Evolutionary conservation across 1,140 invertebrate species (phyloP).

Genomic region (Atta colombica): DNA sequence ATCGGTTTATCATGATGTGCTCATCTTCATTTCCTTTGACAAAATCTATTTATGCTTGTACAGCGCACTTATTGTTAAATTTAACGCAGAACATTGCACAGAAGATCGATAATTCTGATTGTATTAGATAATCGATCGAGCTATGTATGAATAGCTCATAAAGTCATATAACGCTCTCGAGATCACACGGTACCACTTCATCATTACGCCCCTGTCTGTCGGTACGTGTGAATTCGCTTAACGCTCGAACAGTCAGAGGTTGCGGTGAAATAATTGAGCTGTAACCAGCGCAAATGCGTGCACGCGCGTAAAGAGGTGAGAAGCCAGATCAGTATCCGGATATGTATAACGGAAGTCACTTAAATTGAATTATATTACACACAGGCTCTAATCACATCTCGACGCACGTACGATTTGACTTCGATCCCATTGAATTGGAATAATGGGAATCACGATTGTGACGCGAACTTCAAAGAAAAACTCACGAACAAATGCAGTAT

Average conservation of each 20-base stretch:
- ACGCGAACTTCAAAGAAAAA: constrained; percentile 10
- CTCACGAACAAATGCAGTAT: neutral
- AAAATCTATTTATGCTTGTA: neutral
- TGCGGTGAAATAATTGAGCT: constrained; percentile 67
- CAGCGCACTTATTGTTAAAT: neutral
- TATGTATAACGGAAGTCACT: constrained; percentile 63
- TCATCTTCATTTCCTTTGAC: neutral
- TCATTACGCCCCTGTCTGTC: constrained; percentile 50
- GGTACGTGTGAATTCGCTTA: constrained; percentile 70
- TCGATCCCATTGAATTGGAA: constrained; percentile 8
- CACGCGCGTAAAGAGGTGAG: constrained; percentile 39
- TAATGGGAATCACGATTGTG: neutral
- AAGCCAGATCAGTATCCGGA: constrained; percentile 44
- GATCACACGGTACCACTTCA: constrained; percentile 57
- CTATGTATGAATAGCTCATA: constrained; percentile 68
- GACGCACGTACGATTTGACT: constrained; percentile 6
- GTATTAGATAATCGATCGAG: constrained; percentile 71
- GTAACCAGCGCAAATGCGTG: constrained; percentile 21
- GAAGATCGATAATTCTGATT: neutral
- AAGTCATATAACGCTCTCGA: constrained; percentile 65
- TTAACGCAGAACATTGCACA: neutral
- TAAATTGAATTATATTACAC: constrained; percentile 42
- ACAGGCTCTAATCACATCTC: neutral
- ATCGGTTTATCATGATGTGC: neutral
- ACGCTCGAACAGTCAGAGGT: constrained; percentile 50